Conservation (phyloP, 2,113 vertebrate genomes). For the Coreoperca whiteheadi region DNA sequence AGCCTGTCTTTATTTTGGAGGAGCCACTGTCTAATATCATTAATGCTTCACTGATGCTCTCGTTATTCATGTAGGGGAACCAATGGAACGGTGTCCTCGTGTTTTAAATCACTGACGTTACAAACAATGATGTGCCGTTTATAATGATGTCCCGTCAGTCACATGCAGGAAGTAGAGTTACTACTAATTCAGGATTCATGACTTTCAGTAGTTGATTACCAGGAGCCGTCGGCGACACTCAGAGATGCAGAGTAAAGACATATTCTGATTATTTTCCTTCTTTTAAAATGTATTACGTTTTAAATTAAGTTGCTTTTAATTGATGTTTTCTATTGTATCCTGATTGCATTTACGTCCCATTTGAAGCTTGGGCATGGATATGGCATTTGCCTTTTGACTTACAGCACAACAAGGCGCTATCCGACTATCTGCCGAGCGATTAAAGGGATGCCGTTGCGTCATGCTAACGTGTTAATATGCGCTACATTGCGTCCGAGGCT, state of each 20-base stretch:
- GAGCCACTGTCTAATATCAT: constrained; percentile 9
- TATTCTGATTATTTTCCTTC: background rate
- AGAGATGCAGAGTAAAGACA: background rate
- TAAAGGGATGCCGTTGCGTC: background rate
- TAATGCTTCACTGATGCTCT: constrained; percentile 18
- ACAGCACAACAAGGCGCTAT: background rate
- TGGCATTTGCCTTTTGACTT: background rate
- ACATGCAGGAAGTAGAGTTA: background rate
- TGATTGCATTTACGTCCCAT: background rate
- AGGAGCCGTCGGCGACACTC: background rate
- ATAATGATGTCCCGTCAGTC: background rate
- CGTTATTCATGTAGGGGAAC: constrained; percentile 7
- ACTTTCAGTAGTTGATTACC: background rate
- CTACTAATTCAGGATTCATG: background rate
- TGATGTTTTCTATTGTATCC: background rate
- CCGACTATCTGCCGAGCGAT: too few species aligned
- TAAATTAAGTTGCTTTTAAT: background rate
- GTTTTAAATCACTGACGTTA: background rate
- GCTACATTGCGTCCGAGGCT: background rate
- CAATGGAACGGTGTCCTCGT: background rate
- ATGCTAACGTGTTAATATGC: background rate
- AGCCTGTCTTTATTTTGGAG: background rate
- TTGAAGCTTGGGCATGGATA: background rate
- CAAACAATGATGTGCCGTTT: background rate
- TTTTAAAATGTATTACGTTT: background rate